Evolutionary conservation across 2,888 invertebrate genomes (phyloP).

Genomic region (Notodonta ziczac): DNA sequence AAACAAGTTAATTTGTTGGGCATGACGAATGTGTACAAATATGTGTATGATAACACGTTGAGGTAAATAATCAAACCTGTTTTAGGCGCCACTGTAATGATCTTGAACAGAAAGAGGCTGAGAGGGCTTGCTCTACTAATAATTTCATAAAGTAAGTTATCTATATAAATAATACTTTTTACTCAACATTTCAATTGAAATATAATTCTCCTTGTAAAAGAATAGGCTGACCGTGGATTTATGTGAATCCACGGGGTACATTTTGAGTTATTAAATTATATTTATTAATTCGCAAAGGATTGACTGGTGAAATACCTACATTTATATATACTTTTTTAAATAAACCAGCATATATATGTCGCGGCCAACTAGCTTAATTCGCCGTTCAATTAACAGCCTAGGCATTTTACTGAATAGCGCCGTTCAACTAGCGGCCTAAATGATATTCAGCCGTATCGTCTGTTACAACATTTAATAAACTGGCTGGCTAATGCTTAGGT

Average conservation of each 20-base stretch:
- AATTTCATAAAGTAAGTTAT: neutral
- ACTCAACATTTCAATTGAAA: too few relatives aligned
- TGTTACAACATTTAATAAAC: too few relatives aligned
- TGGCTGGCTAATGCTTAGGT: too few relatives aligned
- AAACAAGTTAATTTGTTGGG: conserved; percentile 22
- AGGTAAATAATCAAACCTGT: neutral
- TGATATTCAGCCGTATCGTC: too few relatives aligned
- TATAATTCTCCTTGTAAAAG: conserved; percentile 12
- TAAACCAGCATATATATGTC: too few relatives aligned
- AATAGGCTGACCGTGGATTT: conserved; percentile 11
- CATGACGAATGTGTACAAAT: conserved; percentile 30
- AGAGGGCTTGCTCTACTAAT: neutral
- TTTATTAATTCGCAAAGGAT: neutral
- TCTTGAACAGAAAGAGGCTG: neutral
- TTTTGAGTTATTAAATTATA: conserved; percentile 36
- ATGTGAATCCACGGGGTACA: conserved; percentile 9
- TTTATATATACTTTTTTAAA: too few relatives aligned
- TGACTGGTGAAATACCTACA: too few relatives aligned
- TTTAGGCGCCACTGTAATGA: too few relatives aligned
- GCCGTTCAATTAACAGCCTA: too few relatives aligned
- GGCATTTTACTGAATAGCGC: too few relatives aligned
- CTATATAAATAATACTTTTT: neutral
- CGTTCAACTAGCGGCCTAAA: too few relatives aligned
- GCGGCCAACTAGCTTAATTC: too few relatives aligned
- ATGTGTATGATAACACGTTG: conserved; percentile 26